Conservation (phyloP, 2,797 vertebrate genomes). For the Bradypodion pumilum region DNA sequence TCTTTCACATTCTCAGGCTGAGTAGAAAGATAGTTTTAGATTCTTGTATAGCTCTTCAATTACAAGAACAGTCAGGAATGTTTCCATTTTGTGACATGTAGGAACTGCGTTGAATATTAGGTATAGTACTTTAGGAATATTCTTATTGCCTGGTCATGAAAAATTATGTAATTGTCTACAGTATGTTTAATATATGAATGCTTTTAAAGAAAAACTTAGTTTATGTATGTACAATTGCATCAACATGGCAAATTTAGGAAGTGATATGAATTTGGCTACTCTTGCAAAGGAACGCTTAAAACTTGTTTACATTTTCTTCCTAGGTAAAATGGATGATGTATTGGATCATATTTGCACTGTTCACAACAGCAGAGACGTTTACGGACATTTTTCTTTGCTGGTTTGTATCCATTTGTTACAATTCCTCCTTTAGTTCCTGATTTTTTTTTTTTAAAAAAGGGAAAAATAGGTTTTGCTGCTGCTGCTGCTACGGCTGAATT, state of each 20-base stretch:
- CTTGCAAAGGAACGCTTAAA: background rate
- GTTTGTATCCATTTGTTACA: slow-evolving; percentile 77
- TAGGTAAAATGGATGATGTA: slow-evolving; percentile 99
- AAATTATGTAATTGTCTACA: background rate
- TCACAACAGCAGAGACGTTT: slow-evolving; percentile 93
- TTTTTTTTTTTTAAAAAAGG: no score
- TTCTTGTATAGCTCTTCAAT: background rate
- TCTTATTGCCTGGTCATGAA: background rate
- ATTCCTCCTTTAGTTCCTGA: slow-evolving; percentile 2
- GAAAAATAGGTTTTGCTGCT: no score
- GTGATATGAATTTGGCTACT: background rate
- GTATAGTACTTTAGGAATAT: background rate
- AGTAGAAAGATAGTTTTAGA: background rate
- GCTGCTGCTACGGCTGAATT: background rate
- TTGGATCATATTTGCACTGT: slow-evolving; percentile 99
- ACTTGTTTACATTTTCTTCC: slow-evolving; percentile 41
- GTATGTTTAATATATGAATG: background rate
- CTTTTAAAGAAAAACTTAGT: no score
- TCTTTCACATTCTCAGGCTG: background rate
- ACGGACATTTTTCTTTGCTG: slow-evolving; percentile 98
- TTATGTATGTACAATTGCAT: background rate
- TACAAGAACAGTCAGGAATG: background rate
- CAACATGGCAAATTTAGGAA: background rate
- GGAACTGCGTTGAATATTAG: background rate
- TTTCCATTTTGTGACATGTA: background rate